Conservation (phyloP, 2,888 invertebrate species). For the Sphaeridia pumilis region DNA sequence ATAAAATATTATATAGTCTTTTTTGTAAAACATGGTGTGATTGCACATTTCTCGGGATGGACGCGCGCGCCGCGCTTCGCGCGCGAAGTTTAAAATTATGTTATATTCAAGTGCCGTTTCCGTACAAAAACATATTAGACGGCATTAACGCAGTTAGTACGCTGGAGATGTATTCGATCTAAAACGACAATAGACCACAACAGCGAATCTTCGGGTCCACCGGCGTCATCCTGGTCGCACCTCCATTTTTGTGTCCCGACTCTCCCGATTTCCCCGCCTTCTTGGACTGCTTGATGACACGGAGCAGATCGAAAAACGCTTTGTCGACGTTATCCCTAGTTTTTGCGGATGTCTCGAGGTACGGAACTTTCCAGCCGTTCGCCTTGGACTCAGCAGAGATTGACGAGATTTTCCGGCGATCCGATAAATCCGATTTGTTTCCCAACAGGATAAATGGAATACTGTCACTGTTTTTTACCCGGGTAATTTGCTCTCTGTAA, state of each 20-base stretch:
- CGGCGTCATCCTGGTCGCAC: conserved; percentile 3
- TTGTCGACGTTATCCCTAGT: conserved; percentile 97
- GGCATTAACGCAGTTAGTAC: no score
- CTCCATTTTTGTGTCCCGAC: not conserved
- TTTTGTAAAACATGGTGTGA: no score
- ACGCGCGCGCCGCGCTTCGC: no score
- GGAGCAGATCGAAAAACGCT: conserved; percentile 43
- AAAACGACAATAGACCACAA: conserved; percentile 5
- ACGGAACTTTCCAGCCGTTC: conserved; percentile 89
- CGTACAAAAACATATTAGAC: no score
- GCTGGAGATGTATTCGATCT: no score
- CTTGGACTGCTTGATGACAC: conserved; percentile 9
- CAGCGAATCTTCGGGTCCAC: not conserved
- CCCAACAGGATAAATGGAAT: conserved; percentile 97
- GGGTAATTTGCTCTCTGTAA: conserved; percentile 85
- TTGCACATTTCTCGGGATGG: no score
- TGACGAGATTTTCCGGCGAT: conserved; percentile 62
- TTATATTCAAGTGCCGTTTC: no score
- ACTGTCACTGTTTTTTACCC: conserved; percentile 97
- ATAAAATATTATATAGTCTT: no score
- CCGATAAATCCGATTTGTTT: conserved; percentile 94
- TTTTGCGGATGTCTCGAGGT: conserved; percentile 98
- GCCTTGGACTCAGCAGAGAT: conserved; percentile 80
- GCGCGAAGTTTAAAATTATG: no score
- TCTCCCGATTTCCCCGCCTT: not conserved